Base-by-base conservation (phyloP, 2,797 vertebrate genomes). In the Etheostoma perlongum region DNA sequence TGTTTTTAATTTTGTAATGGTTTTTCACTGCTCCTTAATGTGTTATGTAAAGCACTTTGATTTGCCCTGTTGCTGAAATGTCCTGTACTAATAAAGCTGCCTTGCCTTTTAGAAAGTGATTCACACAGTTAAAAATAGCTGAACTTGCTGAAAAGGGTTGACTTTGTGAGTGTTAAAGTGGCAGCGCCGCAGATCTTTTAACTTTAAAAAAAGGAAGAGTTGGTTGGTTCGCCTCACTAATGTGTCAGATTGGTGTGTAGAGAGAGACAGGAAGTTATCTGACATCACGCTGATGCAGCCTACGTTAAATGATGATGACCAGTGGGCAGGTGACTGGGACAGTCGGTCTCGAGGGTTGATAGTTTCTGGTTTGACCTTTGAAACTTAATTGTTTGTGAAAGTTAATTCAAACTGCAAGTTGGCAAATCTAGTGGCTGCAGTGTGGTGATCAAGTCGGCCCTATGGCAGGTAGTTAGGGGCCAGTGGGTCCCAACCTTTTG, bases 61-160 rank as follows among this genome's bases (percentile, higher is more conserved):
- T 6, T 30, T 4, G 30, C 30, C 30, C 30, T 30, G 30, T 30
- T 30, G 30, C 1, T 30, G 30, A 30, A 30, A 30, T 6, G 30
- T 30, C 5, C 30, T 30, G 30, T 6, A 30, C 30, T 30, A 30
- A 30, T 30, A 30, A 30, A 30, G 5, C 30, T 30, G 30, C 5
- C 30, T 30, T 30, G 30, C 30, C 30, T 61, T 84, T 67, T 12
- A 52, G 61, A 86, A 63, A 83, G 80, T 87, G 85, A 84, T 86
- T 86, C 82, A 86, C 58, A 55, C 40, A 79, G 90, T 92, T 91
- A 92, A 88, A 89, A 91, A 92, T 91, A 92, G 88, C 75, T 40
- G 30, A 18, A 77, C 74, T 52, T n/a, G 64, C 72, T 18, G 30
- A 58, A 74, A 40, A 61, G 16, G 58, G 71, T 67, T 67, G 58